Evolutionary conservation across 2,113 vertebrate species (phyloP).

Genomic region (Entelurus aequoreus): DNA sequence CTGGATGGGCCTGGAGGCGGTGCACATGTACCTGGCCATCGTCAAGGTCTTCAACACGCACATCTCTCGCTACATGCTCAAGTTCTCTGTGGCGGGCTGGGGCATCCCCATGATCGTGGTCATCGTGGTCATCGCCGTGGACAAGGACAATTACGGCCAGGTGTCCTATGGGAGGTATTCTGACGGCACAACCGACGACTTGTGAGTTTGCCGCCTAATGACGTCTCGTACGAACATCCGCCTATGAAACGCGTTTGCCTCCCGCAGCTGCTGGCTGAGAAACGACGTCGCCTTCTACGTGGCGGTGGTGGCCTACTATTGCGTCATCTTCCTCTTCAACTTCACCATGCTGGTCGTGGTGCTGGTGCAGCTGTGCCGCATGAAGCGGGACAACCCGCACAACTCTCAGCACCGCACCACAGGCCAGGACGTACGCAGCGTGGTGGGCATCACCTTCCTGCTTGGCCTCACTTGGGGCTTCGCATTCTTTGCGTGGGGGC

Average conservation of each 20-base stretch:
- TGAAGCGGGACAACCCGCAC: conserved; percentile 89
- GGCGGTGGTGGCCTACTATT: conserved; percentile 90
- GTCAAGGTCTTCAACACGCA: conserved; percentile 95
- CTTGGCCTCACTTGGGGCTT: conserved; percentile 95
- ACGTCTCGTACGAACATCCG: neutral
- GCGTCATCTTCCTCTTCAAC: conserved; percentile 86
- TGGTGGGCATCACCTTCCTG: conserved; percentile 84
- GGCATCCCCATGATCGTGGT: conserved; percentile 86
- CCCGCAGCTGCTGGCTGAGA: conserved; percentile 89
- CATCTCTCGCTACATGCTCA: conserved; percentile 85
- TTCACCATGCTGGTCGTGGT: conserved; percentile 90
- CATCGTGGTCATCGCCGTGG: conserved; percentile 76
- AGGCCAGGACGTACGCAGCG: conserved; percentile 84
- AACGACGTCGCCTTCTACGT: conserved; percentile 87
- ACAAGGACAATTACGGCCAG: conserved; percentile 81
- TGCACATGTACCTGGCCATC: conserved; percentile 96
- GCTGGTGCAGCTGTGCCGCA: conserved; percentile 86
- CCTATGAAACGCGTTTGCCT: conserved; percentile 29
- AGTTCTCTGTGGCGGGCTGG: conserved; percentile 88
- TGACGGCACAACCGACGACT: conserved; percentile 74
- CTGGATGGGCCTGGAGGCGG: conserved; percentile 98
- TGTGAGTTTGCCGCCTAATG: conserved; percentile 74
- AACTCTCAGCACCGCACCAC: conserved; percentile 77
- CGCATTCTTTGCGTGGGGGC: conserved; percentile 90
- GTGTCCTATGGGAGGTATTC: conserved; percentile 77